Evolutionary conservation across 2,888 invertebrate genomes (phyloP), one percentile per base, ranked within the genome.

Genomic region (Melieria picta): DNA sequence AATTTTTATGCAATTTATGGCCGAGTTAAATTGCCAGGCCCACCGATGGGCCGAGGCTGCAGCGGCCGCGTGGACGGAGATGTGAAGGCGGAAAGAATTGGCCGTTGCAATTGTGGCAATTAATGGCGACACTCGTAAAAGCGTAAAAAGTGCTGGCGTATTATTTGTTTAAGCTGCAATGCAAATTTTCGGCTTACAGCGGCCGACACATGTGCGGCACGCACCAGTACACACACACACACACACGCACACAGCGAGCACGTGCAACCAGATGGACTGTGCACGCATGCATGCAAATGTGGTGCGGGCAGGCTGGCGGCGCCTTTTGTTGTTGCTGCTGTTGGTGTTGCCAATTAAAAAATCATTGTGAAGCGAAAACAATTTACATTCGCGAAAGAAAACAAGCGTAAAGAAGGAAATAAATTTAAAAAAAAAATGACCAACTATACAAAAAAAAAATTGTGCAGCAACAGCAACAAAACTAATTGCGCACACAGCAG

Each of bases 1-100:
- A 80, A 74, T 82, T 80, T 81, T 16, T 45, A 65, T 65, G 64
- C 52, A 55, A 55, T 65, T 65, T 45, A 55, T 65, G 30, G 30
- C 30, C 30, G 30, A 30, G 30, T 30, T 30, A 30, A 30, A 30
- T 30, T 30, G 30, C 30, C 30, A 30, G 30, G 30, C 30, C 30
- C 30, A 30, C 30, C 3, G 30, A 1, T 30, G 30, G 30, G 30
- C 30, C 30, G 30, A 30, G 3, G 30, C 42, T n/a, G n/a, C n/a
- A n/a, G n/a, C n/a, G n/a, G n/a, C n/a, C n/a, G 13, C 13, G 4
- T n/a, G n/a, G 60, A 16, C 16, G 16, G 16, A 16, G 16, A 16
- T 16, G 16, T 16, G 30, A 30, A 30, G 30, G 30, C 30, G 30
- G 47, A 52, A 65, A 65, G 13, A 9, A 11, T 65, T 42, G 13